Evolutionary conservation across 2,888 invertebrate genomes (phyloP).

Genomic region (Dexiosoma caninum): DNA sequence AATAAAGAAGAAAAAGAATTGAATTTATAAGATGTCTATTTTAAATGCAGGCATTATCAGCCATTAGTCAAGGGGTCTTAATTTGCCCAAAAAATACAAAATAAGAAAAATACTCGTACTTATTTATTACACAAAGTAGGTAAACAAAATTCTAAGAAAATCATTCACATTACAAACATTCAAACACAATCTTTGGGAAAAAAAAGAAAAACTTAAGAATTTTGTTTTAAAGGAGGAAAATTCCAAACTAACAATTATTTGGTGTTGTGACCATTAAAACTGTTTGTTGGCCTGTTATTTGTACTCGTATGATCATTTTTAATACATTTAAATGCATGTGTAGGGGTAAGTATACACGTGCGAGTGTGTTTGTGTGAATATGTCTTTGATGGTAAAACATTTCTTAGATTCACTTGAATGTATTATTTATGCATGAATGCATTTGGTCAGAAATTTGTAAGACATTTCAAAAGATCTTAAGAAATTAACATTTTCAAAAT

Average conservation of each 20-base stretch:
- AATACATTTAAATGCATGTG: conserved; percentile 1
- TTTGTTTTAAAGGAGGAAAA: conserved; percentile 18
- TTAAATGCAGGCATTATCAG: conserved; percentile 47
- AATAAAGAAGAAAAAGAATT: conserved; percentile 37
- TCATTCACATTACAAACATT: conserved; percentile 24
- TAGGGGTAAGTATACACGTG: neutral
- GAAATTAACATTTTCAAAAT: conserved; percentile 63
- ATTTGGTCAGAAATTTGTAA: conserved; percentile 57
- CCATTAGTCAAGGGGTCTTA: conserved; percentile 62
- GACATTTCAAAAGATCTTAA: conserved; percentile 58
- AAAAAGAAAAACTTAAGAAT: neutral
- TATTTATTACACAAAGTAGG: neutral
- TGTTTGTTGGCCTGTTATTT: conserved; percentile 34
- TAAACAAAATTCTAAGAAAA: conserved; percentile 52
- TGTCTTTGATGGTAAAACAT: conserved; percentile 11
- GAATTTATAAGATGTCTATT: conserved; percentile 47
- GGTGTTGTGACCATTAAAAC: conserved; percentile 61
- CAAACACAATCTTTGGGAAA: neutral
- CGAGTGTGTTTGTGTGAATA: neutral
- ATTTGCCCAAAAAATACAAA: conserved; percentile 41
- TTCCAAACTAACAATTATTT: conserved; percentile 56
- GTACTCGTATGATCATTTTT: conserved; percentile 17
- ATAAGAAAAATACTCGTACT: conserved; percentile 20
- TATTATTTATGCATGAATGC: conserved; percentile 61
- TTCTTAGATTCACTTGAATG: conserved; percentile 60